Percentiles rank a stretch among this genome's conserved stretches.
Evolutionary conservation across 2,888 invertebrate species (phyloP).

Genomic region (Lysandra coridon): DNA sequence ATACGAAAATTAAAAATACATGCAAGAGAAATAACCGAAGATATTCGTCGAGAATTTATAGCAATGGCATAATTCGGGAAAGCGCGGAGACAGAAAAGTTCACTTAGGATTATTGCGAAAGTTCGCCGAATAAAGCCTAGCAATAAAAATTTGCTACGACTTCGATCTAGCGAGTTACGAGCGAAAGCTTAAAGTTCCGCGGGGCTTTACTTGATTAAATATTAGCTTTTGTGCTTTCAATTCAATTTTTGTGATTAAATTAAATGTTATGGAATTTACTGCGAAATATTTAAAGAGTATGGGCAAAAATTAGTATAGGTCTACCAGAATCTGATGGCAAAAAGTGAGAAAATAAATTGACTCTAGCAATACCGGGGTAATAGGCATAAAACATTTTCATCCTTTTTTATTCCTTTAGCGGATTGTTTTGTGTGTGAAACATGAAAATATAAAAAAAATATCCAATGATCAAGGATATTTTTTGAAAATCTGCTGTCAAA

Average conservation of each 20-base stretch:
- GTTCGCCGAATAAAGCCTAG: conserved; percentile 26
- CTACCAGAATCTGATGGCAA: too few relatives aligned
- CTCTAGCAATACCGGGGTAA: too few relatives aligned
- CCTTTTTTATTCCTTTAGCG: too few relatives aligned
- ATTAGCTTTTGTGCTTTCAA: background rate
- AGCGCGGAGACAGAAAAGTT: conserved; percentile 27
- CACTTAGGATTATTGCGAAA: conserved; percentile 31
- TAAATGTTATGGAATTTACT: background rate
- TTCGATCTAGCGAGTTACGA: conserved; percentile 25
- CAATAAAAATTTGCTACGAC: conserved; percentile 25
- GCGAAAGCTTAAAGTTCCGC: conserved; percentile 22
- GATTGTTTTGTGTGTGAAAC: too few relatives aligned
- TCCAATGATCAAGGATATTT: too few relatives aligned
- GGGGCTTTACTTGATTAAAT: conserved; percentile 26
- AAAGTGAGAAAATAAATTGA: too few relatives aligned
- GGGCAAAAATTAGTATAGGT: background rate
- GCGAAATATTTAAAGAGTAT: background rate
- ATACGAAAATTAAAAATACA: conserved; percentile 8
- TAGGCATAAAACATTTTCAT: too few relatives aligned
- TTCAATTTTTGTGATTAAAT: conserved; percentile 5
- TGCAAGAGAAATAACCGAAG: background rate
- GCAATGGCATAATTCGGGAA: conserved; percentile 2
- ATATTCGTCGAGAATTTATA: conserved; percentile 3
- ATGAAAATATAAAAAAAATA: too few relatives aligned
- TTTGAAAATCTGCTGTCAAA: too few relatives aligned